Evolutionary conservation across 2,113 vertebrate genomes (phyloP).

Genomic region (Heptranchias perlo): DNA sequence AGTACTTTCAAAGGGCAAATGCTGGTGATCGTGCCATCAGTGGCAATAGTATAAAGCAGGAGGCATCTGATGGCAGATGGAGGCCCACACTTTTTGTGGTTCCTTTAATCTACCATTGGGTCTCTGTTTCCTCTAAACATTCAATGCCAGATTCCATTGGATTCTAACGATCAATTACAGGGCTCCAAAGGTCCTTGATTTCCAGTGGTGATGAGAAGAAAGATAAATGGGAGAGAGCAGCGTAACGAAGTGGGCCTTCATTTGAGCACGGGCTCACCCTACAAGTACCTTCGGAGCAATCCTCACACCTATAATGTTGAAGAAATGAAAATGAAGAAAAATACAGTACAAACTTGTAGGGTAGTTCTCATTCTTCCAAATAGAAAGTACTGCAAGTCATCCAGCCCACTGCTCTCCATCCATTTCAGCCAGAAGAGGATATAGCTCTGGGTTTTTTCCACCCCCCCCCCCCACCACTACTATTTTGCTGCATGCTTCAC

Average conservation of each 20-base stretch:
- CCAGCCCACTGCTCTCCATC: neutral
- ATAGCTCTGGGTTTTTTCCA: neutral
- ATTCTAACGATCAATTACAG: neutral
- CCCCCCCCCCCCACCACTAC: no score
- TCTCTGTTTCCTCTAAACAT: neutral
- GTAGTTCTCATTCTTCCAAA: neutral
- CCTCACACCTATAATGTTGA: neutral
- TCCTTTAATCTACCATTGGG: neutral
- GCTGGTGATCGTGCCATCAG: neutral
- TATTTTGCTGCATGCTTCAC: neutral
- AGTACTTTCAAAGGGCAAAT: neutral
- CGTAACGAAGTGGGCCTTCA: neutral
- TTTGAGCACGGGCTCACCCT: neutral
- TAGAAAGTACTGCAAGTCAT: neutral
- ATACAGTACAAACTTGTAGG: neutral
- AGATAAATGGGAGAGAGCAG: neutral
- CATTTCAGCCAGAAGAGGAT: neutral
- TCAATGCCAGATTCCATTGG: neutral
- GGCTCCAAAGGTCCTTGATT: neutral
- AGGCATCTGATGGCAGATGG: neutral
- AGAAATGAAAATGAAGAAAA: neutral
- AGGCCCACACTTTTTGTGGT: neutral
- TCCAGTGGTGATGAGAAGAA: neutral
- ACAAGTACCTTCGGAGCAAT: neutral
- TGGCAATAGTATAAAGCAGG: neutral